Percentiles rank a stretch among this genome's conserved stretches.
These are phyloP conservation scores for Sisyra nigra DNA, from an alignment of 2,888 invertebrate genomes.

Conservation along the genomic window DNA sequence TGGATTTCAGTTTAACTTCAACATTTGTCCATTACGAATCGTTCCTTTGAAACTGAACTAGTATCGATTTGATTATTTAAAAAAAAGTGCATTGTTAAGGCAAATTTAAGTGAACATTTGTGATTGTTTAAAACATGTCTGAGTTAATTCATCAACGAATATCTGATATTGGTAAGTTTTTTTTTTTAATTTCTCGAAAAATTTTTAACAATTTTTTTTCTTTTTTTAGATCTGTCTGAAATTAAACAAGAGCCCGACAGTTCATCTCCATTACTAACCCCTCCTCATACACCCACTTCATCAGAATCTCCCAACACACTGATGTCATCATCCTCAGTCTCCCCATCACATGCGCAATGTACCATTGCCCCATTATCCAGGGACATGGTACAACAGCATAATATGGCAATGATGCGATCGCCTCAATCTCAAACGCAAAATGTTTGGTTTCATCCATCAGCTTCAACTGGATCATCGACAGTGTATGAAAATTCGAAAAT, in stretches of 20 bases:
- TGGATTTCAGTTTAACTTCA: background rate
- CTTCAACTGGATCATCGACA: no score
- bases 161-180: constrained; percentile 1
- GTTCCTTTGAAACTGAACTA: background rate
- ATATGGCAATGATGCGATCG: no score
- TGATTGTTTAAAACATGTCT: background rate
- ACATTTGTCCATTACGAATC: background rate
- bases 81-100: background rate
- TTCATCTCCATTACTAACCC: constrained; percentile 41
- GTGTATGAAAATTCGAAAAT: no score
- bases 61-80: background rate
- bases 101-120: background rate
- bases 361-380: no score
- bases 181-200: background rate
- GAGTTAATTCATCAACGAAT: background rate
- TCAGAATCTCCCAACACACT: constrained; percentile 19
- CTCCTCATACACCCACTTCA: constrained; percentile 56
- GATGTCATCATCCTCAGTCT: constrained; percentile 8
- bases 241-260: constrained; percentile 26
- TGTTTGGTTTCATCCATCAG: no score
- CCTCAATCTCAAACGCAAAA: no score
- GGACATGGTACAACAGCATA: no score
- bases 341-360: constrained; percentile 12
- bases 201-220: background rate
- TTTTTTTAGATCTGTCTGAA: constrained; percentile 1